Evolutionary conservation across 2,113 vertebrate genomes (phyloP), one percentile per base, ranked within the genome.

Genomic region (Pteropus alecto): DNA sequence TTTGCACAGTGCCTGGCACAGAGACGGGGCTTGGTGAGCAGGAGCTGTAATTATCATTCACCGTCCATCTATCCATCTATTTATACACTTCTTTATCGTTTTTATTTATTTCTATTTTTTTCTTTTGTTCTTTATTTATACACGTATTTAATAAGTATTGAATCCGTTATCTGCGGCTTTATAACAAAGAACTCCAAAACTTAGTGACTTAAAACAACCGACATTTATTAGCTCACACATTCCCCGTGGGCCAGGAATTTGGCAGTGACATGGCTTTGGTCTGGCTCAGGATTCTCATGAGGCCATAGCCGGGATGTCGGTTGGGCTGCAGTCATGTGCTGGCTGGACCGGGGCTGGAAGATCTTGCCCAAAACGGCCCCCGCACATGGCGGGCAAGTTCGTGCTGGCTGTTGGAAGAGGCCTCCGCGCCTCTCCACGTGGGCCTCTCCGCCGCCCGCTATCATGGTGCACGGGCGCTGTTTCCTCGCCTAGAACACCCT

Each of bases 181-280:
- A 22, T 3, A n/a, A 68, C n/a, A 33, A 86, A 83, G 13, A 22
- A 18, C 67, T 65, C 35, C 30, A 68, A 48, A 28, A 43, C 56
- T 11, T 30, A 54, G 54, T 48, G 38, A 21, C 63, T 58, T 70
- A 18, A 21, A 13, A 61, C 43, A 41, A 5, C 12, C 54, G 3
- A 2, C n/a, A 10, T 58, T n/a, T 70, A 19, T 33, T 7, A 35
- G 38, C 41, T 3, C 33, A 4, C 0, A 9, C 1, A 0, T 7
- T 11, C 3, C 67, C 48, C 1, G 30, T 35, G 93, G 79, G 51
- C 54, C 28, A 10, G 48, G 78, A 30, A 54, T 33, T 30, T 33
- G 67, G 86, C 16, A 56, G 28, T 2, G 0, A 28, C n/a, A 6
- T n/a, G 9, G 41, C 73, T 9, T 28, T 10, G 35, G 26, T 65